Percentiles rank a stretch among this genome's conserved stretches.
Evolutionary conservation across 2,113 vertebrate genomes (phyloP).

Genomic region (Gorsachius goisagi): DNA sequence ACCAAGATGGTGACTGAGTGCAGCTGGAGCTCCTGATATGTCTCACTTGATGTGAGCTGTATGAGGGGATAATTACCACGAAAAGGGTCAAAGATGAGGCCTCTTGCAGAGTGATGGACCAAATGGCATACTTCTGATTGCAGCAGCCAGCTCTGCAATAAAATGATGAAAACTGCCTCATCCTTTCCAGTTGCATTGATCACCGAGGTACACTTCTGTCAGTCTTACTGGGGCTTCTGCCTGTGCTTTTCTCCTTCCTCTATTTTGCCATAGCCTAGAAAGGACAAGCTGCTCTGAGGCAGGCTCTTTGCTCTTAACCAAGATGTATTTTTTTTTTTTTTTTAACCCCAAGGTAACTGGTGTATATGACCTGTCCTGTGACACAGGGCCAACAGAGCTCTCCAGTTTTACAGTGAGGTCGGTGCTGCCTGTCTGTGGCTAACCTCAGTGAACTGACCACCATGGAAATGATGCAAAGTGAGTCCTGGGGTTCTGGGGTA

Average conservation of each 20-base stretch:
- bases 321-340: background rate
- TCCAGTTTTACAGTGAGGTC: background rate
- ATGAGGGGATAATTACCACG: background rate
- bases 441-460: background rate
- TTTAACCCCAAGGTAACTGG: background rate
- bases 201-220: background rate
- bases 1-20: background rate
- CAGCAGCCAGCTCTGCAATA: background rate
- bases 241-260: background rate
- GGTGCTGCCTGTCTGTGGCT: background rate
- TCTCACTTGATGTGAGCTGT: background rate
- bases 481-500: background rate
- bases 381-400: background rate
- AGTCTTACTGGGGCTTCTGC: background rate
- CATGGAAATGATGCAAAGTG: background rate
- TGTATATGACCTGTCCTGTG: background rate
- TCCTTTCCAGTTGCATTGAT: background rate
- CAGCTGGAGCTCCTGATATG: slow-evolving; percentile 28
- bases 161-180: background rate
- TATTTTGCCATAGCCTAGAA: background rate
- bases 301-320: background rate
- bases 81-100: slow-evolving; percentile 2
- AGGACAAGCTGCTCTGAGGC: background rate
- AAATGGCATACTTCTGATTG: background rate
- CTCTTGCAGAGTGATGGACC: background rate